phyloP scores from a whole-genome alignment of 2,797 vertebrate species.

The Pterois miles region DNA sequence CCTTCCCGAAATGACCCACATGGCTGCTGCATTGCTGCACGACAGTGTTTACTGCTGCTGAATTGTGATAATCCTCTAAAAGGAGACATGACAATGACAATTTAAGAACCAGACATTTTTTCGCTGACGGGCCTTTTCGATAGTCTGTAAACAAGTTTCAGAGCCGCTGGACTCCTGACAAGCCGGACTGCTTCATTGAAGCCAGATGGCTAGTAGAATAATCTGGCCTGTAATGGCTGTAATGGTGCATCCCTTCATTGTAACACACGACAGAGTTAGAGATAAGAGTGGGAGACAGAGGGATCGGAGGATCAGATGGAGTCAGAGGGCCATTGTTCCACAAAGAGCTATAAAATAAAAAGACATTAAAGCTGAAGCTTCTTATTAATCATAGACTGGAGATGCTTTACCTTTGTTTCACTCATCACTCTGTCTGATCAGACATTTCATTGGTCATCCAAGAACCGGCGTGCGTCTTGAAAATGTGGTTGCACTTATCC shows the following conservation, averaged over 20 bases:
- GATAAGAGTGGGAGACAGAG: slow-evolving; percentile 9
- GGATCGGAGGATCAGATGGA: slow-evolving; percentile 9
- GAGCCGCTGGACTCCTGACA: slow-evolving; percentile 11
- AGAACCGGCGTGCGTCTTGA: slow-evolving; percentile 28
- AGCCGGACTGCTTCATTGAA: slow-evolving; percentile 31
- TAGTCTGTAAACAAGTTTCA: slow-evolving; percentile 28
- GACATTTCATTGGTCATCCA: slow-evolving; percentile 18
- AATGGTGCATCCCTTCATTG: slow-evolving; percentile 22
- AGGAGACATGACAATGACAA: not conserved
- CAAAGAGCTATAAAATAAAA: slow-evolving; percentile 12
- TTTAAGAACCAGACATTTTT: slow-evolving; percentile 12
- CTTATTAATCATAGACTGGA: not conserved
- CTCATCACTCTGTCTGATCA: slow-evolving; percentile 33
- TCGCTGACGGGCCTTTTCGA: slow-evolving; percentile 19
- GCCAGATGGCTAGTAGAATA: slow-evolving; percentile 44
- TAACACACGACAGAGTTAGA: slow-evolving; percentile 5
- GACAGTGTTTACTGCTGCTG: not conserved
- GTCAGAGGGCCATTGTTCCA: not conserved
- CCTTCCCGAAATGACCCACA: not conserved
- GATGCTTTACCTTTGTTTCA: slow-evolving; percentile 29
- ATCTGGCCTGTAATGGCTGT: not conserved
- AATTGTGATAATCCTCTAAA: slow-evolving; percentile 2
- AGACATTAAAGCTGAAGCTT: slow-evolving; percentile 16
- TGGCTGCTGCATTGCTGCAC: not conserved
- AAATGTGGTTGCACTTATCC: slow-evolving; percentile 72